A percentile compares a stretch with the other conserved stretches of the same genome.
phyloP scores from a whole-genome alignment of 2,888 invertebrate species.

The Mantis religiosa region DNA sequence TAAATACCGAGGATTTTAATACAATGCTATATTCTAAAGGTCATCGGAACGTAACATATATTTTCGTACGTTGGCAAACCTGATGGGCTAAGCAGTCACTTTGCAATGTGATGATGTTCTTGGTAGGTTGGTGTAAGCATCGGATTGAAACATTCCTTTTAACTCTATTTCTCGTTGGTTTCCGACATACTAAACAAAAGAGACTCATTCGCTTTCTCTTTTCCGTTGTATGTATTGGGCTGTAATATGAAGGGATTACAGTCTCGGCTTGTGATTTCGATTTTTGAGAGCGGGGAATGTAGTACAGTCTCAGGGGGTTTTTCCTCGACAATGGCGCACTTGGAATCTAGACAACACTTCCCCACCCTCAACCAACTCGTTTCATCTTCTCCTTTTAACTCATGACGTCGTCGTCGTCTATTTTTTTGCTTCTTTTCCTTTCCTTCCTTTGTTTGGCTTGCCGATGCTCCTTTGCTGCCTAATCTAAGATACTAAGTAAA shows the following conservation, averaged over 20 bases:
- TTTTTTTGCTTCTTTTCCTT: background rate
- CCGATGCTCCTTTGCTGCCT: background rate
- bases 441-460: background rate
- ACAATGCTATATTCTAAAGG: too few species aligned
- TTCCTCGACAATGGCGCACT: background rate
- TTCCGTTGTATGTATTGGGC: background rate
- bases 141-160: background rate
- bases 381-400: background rate
- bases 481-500: background rate
- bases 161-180: background rate
- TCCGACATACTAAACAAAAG: background rate
- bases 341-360: background rate
- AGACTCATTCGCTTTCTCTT: background rate
- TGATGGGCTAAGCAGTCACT: too few species aligned
- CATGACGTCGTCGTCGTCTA: background rate
- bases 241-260: background rate
- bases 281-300: background rate
- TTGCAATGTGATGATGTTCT: too few species aligned
- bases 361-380: background rate
- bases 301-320: background rate
- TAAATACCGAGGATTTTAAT: too few species aligned
- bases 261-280: background rate
- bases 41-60: too few species aligned
- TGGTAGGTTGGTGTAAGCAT: background rate
- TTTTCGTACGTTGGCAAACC: too few species aligned